phyloP scores from a whole-genome alignment of 2,113 vertebrate species.

The Pangasianodon hypophthalmus region DNA sequence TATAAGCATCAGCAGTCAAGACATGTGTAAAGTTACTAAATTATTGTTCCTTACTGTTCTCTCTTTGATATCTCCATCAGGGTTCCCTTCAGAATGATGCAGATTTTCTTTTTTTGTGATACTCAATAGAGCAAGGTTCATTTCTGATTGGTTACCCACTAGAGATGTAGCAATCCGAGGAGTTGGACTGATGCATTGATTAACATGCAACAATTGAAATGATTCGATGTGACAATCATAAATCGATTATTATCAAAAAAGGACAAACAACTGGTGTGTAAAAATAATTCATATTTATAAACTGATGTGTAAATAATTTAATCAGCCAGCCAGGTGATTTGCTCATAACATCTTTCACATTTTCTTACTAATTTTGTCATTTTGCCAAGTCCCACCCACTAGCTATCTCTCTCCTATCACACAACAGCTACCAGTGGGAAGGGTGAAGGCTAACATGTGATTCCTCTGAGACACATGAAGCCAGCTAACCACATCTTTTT shows the following conservation, averaged over 20 bases:
- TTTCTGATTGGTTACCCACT: neutral
- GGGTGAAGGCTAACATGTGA: neutral
- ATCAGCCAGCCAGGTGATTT: neutral
- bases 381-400: neutral
- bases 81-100: neutral
- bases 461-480: neutral
- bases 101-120: neutral
- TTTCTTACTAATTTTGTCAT: neutral
- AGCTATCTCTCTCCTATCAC: neutral
- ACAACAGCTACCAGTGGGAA: neutral
- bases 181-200: neutral
- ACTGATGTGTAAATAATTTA: neutral
- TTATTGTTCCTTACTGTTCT: neutral
- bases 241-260: neutral
- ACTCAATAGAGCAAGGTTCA: neutral
- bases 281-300: neutral
- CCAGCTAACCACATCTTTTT: neutral
- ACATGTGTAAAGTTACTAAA: neutral
- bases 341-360: neutral
- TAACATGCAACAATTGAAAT: neutral
- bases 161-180: neutral
- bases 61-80: neutral
- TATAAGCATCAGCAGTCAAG: neutral
- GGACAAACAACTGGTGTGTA: neutral
- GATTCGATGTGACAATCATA: neutral